Evolutionary conservation across 2,113 vertebrate genomes (phyloP).

Genomic region (Ammodytes marinus): DNA sequence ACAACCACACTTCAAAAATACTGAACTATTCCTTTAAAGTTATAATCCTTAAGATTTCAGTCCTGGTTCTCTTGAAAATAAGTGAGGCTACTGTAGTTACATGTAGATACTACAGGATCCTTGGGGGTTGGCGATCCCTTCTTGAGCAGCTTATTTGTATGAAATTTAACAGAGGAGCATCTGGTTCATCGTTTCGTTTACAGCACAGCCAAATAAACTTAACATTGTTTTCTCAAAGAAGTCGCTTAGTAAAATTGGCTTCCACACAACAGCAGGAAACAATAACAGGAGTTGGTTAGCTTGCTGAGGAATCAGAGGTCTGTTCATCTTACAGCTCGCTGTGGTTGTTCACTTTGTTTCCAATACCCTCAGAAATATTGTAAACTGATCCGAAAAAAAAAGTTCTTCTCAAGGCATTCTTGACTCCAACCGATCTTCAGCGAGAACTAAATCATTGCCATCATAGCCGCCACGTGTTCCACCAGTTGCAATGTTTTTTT

Average conservation of each 20-base stretch:
- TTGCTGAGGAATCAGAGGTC: neutral
- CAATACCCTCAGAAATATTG: neutral
- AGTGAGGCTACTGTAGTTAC: neutral
- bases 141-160: neutral
- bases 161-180: neutral
- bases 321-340: neutral
- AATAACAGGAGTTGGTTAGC: neutral
- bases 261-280: neutral
- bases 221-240: neutral
- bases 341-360: neutral
- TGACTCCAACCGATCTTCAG: too few relatives aligned
- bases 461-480: neutral
- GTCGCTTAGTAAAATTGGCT: neutral
- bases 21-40: conserved; percentile 7
- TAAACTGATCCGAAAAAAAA: neutral
- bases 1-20: too few relatives aligned
- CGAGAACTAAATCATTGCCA: neutral
- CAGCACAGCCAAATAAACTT: neutral
- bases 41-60: conserved; percentile 39
- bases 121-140: neutral
- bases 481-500: neutral
- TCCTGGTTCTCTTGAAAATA: neutral
- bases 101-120: neutral
- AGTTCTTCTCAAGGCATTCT: too few relatives aligned
- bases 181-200: neutral